A percentile compares a stretch with the other conserved stretches of the same genome.
Evolutionary conservation across 37 sponge, comb jelly and placozoan species (phyloP).

Genomic region (Beroe ovata): DNA sequence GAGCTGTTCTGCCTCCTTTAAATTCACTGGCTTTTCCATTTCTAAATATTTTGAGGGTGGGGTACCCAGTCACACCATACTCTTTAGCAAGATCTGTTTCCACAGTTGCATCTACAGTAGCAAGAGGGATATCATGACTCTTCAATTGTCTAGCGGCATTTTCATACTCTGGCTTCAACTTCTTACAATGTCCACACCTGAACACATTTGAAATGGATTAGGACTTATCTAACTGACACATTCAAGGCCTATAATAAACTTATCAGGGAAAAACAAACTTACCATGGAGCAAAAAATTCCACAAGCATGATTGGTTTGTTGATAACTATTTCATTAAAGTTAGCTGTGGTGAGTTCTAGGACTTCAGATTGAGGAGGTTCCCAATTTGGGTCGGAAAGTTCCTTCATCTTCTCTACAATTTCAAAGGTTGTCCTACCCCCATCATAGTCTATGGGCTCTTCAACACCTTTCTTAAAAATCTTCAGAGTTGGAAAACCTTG

Average conservation of each 20-base stretch:
- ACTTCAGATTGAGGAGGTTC: constrained; percentile 73
- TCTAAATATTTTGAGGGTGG: constrained; percentile 76
- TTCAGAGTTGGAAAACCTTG: constrained; percentile 75
- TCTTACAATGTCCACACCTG: constrained; percentile 78
- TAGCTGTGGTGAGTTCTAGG: constrained; percentile 75
- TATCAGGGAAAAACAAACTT: constrained; percentile 13
- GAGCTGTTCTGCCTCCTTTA: constrained; percentile 73
- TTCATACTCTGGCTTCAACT: constrained; percentile 73
- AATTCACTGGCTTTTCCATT: constrained; percentile 79
- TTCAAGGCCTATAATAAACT: not conserved
- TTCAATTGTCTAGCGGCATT: constrained; percentile 72
- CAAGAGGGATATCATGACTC: constrained; percentile 70
- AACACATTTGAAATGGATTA: not conserved
- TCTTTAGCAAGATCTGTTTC: constrained; percentile 76
- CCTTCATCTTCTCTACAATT: constrained; percentile 71
- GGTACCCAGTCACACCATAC: constrained; percentile 74
- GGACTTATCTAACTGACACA: not conserved
- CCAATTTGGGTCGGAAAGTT: constrained; percentile 74
- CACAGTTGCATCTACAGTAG: constrained; percentile 73
- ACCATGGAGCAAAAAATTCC: constrained; percentile 94
- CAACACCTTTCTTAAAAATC: constrained; percentile 71
- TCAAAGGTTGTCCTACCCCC: constrained; percentile 71
- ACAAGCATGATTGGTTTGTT: constrained; percentile 74
- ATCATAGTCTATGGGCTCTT: constrained; percentile 71
- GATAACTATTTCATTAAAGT: constrained; percentile 76